phyloP scores from a whole-genome alignment of 1,140 invertebrate species.

The Sycobia sp. region DNA sequence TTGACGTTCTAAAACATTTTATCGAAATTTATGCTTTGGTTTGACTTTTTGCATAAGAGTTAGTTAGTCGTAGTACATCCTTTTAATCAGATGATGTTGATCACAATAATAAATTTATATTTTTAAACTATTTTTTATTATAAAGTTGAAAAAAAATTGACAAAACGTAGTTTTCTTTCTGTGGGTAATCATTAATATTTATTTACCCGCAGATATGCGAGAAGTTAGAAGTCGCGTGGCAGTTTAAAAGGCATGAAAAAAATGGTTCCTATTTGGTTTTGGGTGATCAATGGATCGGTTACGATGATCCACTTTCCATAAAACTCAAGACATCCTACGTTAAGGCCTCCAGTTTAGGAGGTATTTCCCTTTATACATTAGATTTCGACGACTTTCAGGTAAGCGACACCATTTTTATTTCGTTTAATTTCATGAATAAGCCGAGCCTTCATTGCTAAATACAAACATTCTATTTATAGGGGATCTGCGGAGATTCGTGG shows the following conservation, averaged over 20 bases:
- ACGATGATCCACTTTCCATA: slow-evolving; percentile 74
- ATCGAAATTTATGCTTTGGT: too few species aligned
- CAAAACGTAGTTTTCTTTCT: neutral
- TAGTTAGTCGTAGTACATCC: neutral
- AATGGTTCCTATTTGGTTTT: slow-evolving; percentile 74
- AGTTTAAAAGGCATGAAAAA: slow-evolving; percentile 67
- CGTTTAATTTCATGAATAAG: neutral
- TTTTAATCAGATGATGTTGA: slow-evolving; percentile 1
- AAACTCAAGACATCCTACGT: slow-evolving; percentile 73
- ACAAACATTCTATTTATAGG: slow-evolving; percentile 45
- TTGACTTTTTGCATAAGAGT: neutral
- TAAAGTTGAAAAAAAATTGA: slow-evolving; percentile 63
- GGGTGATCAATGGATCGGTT: slow-evolving; percentile 84
- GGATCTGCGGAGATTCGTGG: slow-evolving; percentile 70
- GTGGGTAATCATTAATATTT: neutral
- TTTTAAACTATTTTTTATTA: slow-evolving; percentile 50
- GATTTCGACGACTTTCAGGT: slow-evolving; percentile 72
- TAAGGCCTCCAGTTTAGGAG: slow-evolving; percentile 67
- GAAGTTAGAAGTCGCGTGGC: slow-evolving; percentile 68
- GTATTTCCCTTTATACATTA: slow-evolving; percentile 71
- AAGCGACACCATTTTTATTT: too few species aligned
- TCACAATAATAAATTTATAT: neutral
- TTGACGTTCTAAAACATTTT: too few species aligned
- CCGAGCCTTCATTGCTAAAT: too few species aligned
- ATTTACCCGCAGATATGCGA: slow-evolving; percentile 68